Conservation (phyloP, 2,797 vertebrate genomes). For the Onychomys arenicola region DNA sequence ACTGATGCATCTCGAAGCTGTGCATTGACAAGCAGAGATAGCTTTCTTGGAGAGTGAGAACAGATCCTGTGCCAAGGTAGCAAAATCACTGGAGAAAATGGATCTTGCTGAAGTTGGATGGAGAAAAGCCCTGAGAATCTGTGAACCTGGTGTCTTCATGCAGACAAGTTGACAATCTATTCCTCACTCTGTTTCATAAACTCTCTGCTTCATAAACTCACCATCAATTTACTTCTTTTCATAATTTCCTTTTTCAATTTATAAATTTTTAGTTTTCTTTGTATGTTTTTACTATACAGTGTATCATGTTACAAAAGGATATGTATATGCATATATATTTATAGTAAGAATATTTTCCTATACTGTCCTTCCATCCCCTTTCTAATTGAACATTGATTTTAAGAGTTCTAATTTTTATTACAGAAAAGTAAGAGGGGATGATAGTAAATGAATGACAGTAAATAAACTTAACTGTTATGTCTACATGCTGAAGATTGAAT, state of each 20-base stretch:
- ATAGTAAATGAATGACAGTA: not conserved
- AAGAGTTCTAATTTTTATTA: not conserved
- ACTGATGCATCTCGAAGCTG: not conserved
- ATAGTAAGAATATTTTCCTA: no score
- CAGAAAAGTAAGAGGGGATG: not conserved
- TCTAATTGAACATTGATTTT: not conserved
- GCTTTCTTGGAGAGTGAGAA: conserved; percentile 16
- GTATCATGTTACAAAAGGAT: not conserved
- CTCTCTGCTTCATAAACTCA: not conserved
- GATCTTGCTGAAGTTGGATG: not conserved
- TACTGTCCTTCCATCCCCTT: no score
- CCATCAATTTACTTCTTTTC: not conserved
- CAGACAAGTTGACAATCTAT: not conserved
- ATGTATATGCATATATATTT: not conserved
- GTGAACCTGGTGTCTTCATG: not conserved
- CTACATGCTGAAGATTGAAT: not conserved
- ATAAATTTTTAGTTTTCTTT: not conserved
- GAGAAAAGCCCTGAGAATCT: not conserved
- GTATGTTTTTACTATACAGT: not conserved
- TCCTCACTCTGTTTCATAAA: not conserved
- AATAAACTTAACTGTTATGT: not conserved
- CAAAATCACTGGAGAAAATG: not conserved
- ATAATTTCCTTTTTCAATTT: not conserved
- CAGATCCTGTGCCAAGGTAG: not conserved
- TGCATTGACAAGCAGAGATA: not conserved